Conservation (phyloP, 2,113 vertebrate genomes). For the Oenanthe oenanthe region DNA sequence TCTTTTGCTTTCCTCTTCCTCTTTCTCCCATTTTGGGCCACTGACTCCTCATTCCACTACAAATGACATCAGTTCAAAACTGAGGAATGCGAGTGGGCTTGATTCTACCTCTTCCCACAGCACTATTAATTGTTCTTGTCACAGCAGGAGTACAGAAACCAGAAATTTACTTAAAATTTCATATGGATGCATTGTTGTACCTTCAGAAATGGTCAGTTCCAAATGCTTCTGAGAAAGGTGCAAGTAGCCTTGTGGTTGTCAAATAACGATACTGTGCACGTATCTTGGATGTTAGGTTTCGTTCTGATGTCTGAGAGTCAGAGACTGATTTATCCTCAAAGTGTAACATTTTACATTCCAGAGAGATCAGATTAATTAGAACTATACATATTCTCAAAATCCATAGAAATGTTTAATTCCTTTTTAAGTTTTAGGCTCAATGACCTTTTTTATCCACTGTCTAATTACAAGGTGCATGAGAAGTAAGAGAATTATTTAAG, state of each 20-base stretch:
- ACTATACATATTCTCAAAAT: background rate
- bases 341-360: background rate
- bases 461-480: background rate
- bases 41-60: background rate
- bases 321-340: background rate
- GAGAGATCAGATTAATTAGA: background rate
- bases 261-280: background rate
- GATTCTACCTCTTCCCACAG: background rate
- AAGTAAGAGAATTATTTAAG: slow-evolving; percentile 33
- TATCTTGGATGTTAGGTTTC: background rate
- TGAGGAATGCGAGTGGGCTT: background rate
- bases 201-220: background rate
- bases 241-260: background rate
- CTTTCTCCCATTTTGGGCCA: background rate
- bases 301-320: background rate
- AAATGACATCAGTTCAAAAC: background rate
- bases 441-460: background rate
- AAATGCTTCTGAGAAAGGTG: background rate
- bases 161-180: background rate
- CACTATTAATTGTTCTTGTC: background rate
- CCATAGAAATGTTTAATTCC: slow-evolving; percentile 10
- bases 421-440: background rate
- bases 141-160: background rate
- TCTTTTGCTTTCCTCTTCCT: background rate
- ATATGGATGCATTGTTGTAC: background rate